A percentile compares a stretch with the other conserved stretches of the same genome.
These are phyloP conservation scores for Cyrtodaria siliqua DNA, from an alignment of 2,888 invertebrate genomes.

Conservation along the genomic window DNA sequence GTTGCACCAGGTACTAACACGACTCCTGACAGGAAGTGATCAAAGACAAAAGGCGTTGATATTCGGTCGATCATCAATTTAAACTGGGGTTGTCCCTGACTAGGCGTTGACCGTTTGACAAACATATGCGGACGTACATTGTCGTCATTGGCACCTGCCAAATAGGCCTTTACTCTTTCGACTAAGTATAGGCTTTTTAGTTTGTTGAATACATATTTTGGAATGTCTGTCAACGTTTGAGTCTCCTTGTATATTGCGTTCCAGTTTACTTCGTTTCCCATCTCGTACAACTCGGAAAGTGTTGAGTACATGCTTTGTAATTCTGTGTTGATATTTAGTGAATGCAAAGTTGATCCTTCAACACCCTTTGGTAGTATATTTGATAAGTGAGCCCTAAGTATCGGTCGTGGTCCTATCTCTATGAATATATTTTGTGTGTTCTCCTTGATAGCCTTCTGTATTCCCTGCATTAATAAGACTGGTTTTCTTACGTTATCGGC, in stretches of 20 bases:
- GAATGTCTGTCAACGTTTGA: slow-evolving; percentile 1
- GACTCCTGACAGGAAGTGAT: slow-evolving; percentile 12
- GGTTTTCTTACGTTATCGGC: slow-evolving; percentile 66
- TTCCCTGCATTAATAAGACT: slow-evolving; percentile 65
- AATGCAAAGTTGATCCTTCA: no score
- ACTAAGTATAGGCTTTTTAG: neutral
- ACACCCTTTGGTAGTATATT: no score
- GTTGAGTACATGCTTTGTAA: no score
- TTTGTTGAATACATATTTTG: slow-evolving; percentile 14
- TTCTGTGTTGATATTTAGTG: no score
- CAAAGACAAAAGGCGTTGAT: slow-evolving; percentile 25
- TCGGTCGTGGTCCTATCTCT: no score
- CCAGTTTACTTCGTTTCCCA: no score
- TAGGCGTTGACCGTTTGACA: neutral
- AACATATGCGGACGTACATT: slow-evolving; percentile 7
- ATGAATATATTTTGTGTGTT: slow-evolving; percentile 24
- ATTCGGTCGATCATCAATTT: neutral
- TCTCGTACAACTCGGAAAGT: no score
- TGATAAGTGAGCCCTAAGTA: no score
- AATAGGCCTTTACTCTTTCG: neutral
- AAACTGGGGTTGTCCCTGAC: no score
- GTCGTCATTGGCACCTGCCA: neutral
- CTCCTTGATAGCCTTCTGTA: slow-evolving; percentile 8
- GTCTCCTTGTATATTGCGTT: no score
- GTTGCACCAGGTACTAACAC: slow-evolving; percentile 20